Percentiles rank a stretch among this genome's conserved stretches.
Conservation (phyloP, 2,113 vertebrate species). For the Petrocephalus zakoni region DNA sequence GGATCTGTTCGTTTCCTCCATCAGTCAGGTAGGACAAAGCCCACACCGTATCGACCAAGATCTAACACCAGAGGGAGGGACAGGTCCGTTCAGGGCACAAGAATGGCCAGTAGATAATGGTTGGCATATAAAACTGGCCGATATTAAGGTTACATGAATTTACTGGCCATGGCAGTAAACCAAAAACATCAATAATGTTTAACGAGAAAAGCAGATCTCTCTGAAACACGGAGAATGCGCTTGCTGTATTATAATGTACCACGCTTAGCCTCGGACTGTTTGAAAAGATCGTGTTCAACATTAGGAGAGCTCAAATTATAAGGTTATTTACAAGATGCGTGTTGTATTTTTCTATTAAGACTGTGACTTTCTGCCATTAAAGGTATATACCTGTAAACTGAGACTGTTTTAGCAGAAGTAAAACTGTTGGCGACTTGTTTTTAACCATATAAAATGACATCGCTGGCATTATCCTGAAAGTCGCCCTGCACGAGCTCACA, state of each 20-base stretch:
- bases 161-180: background rate
- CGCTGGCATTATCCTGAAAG: too few species aligned
- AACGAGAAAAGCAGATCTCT: background rate
- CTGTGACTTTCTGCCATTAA: background rate
- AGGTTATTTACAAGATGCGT: background rate
- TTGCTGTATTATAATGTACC: background rate
- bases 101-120: background rate
- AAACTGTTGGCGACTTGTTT: too few species aligned
- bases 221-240: background rate
- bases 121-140: background rate
- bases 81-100: background rate
- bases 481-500: background rate
- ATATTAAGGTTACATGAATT: background rate
- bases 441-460: too few species aligned
- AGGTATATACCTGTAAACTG: too few species aligned
- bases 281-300: background rate
- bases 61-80: conserved; percentile 59
- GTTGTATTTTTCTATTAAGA: background rate
- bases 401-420: too few species aligned
- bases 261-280: background rate
- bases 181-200: background rate
- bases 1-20: conserved; percentile 97
- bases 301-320: background rate
- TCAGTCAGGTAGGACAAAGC: conserved; percentile 97
- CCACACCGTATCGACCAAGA: conserved; percentile 99